Base-by-base conservation (phyloP, 2,888 invertebrate genomes). In the Eupithecia tripunctaria region DNA sequence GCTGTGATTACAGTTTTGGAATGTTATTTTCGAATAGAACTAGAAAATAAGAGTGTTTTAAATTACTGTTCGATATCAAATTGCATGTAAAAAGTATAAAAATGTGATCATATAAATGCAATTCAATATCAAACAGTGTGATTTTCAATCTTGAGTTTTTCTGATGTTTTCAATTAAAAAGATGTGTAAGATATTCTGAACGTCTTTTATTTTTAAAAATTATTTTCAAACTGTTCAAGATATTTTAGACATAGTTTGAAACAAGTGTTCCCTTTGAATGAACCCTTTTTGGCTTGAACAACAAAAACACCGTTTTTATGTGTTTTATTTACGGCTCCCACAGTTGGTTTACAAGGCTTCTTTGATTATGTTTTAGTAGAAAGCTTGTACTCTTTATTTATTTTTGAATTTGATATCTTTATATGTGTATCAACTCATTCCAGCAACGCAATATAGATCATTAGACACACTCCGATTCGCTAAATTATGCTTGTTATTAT, bases 351-450 rank as follows among this genome's bases (percentile, higher is more conserved):
- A 80, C 84, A 83, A 85, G 82, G 91, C 92, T 92, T 91, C 74
- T 90, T 91, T 85, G 79, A 83, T 87, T 87, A 86, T 85, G 78
- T 84, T 86, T 91, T 88, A 83, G 92, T 93, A 93, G 92, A 84
- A 82, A 79, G 92, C 92, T 93, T 93, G 82, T 83, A 56, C n/a
- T 86, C 51, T 69, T 83, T 88, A 86, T 90, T 87, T 90, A 86
- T 78, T 89, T 85, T 85, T 80, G 85, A 84, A 82, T 10, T 85
- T 83, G 81, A 83, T 85, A 82, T 87, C n/a, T 86, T 85, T 88
- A 89, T 91, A 90, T 92, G 90, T 92, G 88, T 92, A 91, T n/a
- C 86, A 84, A 88, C 90, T 90, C 84, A 88, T 91, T 91, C 84
- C 88, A 89, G 90, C 91, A 89, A 84, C 81, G 88, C 90, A 91